A percentile compares a stretch with the other conserved stretches of the same genome.
Conservation (phyloP, 2,797 vertebrate species). For the Micrastur ruficollis region DNA sequence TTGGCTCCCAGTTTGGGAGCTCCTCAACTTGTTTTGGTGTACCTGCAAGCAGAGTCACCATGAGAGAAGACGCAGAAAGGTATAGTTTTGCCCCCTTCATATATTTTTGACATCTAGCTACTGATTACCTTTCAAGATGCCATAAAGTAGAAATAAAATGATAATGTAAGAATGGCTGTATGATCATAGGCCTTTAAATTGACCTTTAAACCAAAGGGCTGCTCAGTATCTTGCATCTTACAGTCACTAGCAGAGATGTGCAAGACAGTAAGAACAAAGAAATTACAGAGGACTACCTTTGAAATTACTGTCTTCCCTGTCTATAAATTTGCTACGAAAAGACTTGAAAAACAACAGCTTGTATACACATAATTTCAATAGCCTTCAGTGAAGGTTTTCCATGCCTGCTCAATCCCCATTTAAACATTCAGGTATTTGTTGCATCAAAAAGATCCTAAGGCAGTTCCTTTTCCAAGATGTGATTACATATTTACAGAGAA, state of each 20-base stretch:
- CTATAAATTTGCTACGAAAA: not conserved
- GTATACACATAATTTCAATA: not conserved
- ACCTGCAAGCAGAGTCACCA: not conserved
- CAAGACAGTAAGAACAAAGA: not conserved
- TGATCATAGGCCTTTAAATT: not conserved
- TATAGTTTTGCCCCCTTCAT: not conserved
- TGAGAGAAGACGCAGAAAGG: not conserved
- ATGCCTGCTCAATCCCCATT: not conserved
- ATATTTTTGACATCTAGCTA: not conserved
- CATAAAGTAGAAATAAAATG: not conserved
- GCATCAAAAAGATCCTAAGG: not conserved
- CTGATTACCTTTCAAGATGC: not conserved
- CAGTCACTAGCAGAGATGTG: not conserved
- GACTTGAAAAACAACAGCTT: not conserved
- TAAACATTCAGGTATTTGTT: not conserved
- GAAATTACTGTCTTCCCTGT: not conserved
- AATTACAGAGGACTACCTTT: not conserved
- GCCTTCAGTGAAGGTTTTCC: not conserved
- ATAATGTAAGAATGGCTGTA: not conserved
- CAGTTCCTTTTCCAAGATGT: not conserved
- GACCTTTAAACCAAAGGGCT: not conserved
- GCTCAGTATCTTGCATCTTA: not conserved
- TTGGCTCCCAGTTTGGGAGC: not conserved
- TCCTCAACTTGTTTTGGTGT: not conserved
- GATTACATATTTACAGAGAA: not conserved